phyloP scores from a whole-genome alignment of 2,888 invertebrate species.

The Pollenia labialis region DNA sequence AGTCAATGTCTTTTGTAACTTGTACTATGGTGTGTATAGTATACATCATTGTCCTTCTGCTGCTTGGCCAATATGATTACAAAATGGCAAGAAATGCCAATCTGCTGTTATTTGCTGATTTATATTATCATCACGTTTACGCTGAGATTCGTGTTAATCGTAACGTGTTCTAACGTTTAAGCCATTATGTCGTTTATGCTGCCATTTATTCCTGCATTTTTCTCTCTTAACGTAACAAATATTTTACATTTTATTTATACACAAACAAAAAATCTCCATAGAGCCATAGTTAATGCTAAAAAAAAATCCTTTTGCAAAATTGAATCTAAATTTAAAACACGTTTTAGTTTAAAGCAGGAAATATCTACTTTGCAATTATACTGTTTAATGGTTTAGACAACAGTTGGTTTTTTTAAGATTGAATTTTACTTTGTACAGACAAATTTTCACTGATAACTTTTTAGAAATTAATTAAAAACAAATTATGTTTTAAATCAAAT shows the following conservation, averaged over 20 bases:
- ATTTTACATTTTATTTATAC: constrained; percentile 69
- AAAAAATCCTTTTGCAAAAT: neutral
- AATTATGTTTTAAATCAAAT: constrained; percentile 15
- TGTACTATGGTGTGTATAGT: neutral
- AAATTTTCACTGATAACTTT: constrained; percentile 8
- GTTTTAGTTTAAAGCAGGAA: constrained; percentile 59
- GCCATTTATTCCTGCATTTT: constrained; percentile 34
- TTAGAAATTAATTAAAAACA: constrained; percentile 65
- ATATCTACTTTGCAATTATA: constrained; percentile 62
- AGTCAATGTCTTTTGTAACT: constrained; percentile 64
- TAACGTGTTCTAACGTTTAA: constrained; percentile 72
- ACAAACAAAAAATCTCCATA: constrained; percentile 9
- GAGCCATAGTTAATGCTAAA: constrained; percentile 6
- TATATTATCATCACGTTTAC: constrained; percentile 82
- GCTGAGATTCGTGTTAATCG: constrained; percentile 79
- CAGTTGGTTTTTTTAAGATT: constrained; percentile 60
- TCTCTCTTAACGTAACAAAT: constrained; percentile 56
- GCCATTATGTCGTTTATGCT: constrained; percentile 67
- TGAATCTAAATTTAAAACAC: constrained; percentile 67
- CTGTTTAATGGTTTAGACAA: constrained; percentile 67
- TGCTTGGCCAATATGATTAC: constrained; percentile 44
- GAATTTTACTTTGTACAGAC: neutral
- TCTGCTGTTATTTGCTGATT: constrained; percentile 76
- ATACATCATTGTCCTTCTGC: constrained; percentile 40
- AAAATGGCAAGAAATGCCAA: constrained; percentile 74